Conservation (phyloP, 1,140 invertebrate genomes). For the Drosophila eugracilis region DNA sequence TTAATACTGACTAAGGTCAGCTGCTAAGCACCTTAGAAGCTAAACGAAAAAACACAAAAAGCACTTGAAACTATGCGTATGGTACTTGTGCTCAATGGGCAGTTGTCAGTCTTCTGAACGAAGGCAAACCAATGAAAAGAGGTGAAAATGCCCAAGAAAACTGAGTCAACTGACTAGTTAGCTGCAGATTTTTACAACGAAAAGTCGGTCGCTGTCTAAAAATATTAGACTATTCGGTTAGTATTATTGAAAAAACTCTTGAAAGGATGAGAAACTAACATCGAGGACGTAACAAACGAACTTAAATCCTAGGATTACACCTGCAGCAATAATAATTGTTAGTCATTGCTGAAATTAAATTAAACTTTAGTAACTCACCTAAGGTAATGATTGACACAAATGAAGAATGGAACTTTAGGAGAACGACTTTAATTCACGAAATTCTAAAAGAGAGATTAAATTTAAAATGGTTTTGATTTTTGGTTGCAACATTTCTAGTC, state of each 20-base stretch:
- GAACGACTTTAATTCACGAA: too few species aligned
- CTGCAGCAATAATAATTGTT: too few species aligned
- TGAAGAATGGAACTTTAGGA: too few species aligned
- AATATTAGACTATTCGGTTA: background rate
- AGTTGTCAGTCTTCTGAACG: conserved; percentile 50
- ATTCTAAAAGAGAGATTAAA: too few species aligned
- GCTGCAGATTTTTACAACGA: conserved; percentile 26
- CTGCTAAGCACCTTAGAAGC: conserved; percentile 37
- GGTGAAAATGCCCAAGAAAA: conserved; percentile 42
- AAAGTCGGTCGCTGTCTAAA: conserved; percentile 20
- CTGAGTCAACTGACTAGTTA: conserved; percentile 39
- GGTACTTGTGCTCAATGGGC: conserved; percentile 52
- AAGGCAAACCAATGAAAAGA: conserved; percentile 48
- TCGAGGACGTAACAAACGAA: too few species aligned
- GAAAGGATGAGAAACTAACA: background rate
- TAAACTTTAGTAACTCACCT: too few species aligned
- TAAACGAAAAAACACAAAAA: conserved; percentile 11
- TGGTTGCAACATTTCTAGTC: background rate
- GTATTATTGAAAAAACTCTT: background rate
- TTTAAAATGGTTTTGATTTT: too few species aligned
- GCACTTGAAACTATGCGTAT: conserved; percentile 34
- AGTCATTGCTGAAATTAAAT: too few species aligned
- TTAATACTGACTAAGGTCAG: conserved; percentile 38
- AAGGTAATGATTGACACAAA: too few species aligned
- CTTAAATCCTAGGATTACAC: too few species aligned